phyloP scores from a whole-genome alignment of 2,888 invertebrate species.

The Hydraecia micacea region DNA sequence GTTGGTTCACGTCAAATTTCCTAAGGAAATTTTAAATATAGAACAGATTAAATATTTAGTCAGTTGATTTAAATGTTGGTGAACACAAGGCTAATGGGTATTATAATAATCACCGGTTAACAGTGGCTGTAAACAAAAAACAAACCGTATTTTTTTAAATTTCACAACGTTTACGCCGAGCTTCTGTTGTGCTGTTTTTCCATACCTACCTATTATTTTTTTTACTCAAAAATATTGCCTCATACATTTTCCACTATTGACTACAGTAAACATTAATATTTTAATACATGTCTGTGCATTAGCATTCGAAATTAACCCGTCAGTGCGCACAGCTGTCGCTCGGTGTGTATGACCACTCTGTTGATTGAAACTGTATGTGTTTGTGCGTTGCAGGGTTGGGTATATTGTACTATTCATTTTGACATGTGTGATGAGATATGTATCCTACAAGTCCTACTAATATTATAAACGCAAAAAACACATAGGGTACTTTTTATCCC shows the following conservation, averaged over 20 bases:
- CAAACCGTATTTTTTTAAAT: not conserved
- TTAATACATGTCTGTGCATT: slow-evolving; percentile 71
- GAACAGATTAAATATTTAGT: too few species aligned
- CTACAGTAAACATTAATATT: slow-evolving; percentile 55
- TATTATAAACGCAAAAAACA: too few species aligned
- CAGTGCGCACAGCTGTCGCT: slow-evolving; percentile 72
- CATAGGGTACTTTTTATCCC: too few species aligned
- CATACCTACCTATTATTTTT: not conserved
- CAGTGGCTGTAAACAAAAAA: not conserved
- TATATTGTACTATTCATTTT: slow-evolving; percentile 42
- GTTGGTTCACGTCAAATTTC: too few species aligned
- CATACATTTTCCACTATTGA: slow-evolving; percentile 17
- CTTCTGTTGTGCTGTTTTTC: too few species aligned
- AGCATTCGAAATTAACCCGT: slow-evolving; percentile 80
- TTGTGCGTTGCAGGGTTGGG: slow-evolving; percentile 49
- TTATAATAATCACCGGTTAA: not conserved
- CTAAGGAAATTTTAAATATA: too few species aligned
- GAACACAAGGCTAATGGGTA: too few species aligned
- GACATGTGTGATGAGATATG: slow-evolving; percentile 15
- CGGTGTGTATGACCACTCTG: slow-evolving; percentile 69
- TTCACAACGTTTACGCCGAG: not conserved
- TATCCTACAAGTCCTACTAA: too few species aligned
- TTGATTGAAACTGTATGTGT: slow-evolving; percentile 70
- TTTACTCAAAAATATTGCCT: not conserved
- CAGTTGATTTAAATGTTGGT: too few species aligned